Conservation (phyloP, 2,797 vertebrate species). For the Galago senegalensis region DNA sequence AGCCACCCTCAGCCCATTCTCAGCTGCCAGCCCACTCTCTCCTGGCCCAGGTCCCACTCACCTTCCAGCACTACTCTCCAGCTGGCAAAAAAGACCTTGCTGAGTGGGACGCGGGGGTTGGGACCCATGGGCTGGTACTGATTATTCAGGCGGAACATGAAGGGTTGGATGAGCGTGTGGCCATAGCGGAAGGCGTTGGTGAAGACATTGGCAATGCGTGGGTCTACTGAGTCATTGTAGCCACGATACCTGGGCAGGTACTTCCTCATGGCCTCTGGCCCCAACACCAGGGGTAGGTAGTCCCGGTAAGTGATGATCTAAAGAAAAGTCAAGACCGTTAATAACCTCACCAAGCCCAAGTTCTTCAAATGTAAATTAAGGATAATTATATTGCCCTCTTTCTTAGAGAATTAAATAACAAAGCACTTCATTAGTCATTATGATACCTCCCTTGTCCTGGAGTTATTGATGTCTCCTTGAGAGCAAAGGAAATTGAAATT, state of each 20-base stretch:
- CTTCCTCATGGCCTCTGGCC: slow-evolving; percentile 57
- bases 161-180: slow-evolving; percentile 92
- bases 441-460: background rate
- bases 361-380: slow-evolving; percentile 41
- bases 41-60: slow-evolving; percentile 72
- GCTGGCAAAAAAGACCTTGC: slow-evolving; percentile 91
- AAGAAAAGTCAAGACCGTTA: background rate
- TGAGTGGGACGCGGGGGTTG: slow-evolving; percentile 88
- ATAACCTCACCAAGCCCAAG: slow-evolving; percentile 27
- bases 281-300: slow-evolving; percentile 94
- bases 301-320: slow-evolving; percentile 94
- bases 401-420: slow-evolving; percentile 32
- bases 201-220: slow-evolving; percentile 93
- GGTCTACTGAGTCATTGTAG: slow-evolving; percentile 91
- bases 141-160: slow-evolving; percentile 89
- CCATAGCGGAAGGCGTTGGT: slow-evolving; percentile 95
- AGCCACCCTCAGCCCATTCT: background rate
- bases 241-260: slow-evolving; percentile 88
- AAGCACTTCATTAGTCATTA: slow-evolving; percentile 16
- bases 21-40: background rate
- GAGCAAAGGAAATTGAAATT: background rate
- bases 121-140: slow-evolving; percentile 86
- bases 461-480: background rate
- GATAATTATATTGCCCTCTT: background rate
- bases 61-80: slow-evolving; percentile 93